Evolutionary conservation across 2,888 invertebrate species (phyloP).

Genomic region (Hirtodrosophila alboralis): DNA sequence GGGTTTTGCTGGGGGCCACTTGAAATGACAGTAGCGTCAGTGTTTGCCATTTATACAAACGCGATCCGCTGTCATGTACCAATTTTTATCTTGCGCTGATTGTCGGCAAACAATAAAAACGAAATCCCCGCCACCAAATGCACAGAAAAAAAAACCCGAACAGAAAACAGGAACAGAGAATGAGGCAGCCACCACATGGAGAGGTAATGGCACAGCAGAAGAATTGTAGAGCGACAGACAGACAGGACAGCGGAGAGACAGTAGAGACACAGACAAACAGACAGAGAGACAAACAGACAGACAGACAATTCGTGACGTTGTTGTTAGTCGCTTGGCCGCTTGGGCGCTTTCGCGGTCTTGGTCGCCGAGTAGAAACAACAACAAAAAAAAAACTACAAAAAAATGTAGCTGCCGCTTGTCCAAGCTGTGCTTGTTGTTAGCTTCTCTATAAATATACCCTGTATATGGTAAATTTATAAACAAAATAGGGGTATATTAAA

Average conservation of each 20-base stretch:
- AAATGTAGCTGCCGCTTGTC: conserved; percentile 53
- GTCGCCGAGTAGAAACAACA: conserved; percentile 21
- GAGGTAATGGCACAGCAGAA: conserved; percentile 43
- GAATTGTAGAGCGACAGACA: conserved; percentile 75
- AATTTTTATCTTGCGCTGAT: conserved; percentile 82
- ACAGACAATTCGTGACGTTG: conserved; percentile 82
- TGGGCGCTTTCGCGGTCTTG: conserved; percentile 42
- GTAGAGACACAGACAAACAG: conserved; percentile 57
- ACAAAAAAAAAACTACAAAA: conserved; percentile 17
- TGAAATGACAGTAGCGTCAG: conserved; percentile 79
- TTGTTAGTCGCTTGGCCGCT: conserved; percentile 65
- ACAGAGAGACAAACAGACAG: too few species aligned
- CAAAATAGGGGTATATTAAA: too few species aligned
- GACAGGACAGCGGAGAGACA: conserved; percentile 16
- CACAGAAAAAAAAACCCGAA: conserved; percentile 43
- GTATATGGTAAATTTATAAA: too few species aligned
- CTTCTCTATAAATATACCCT: conserved; percentile 3
- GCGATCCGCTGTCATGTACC: conserved; percentile 82
- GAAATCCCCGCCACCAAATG: conserved; percentile 61
- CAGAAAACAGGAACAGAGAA: conserved; percentile 29
- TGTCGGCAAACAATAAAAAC: conserved; percentile 82
- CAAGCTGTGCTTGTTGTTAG: conserved; percentile 34
- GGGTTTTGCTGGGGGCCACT: conserved; percentile 46
- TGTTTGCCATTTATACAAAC: conserved; percentile 81
- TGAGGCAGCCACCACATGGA: conserved; percentile 38